A percentile compares a stretch with the other conserved stretches of the same genome.
Conservation (phyloP, 2,113 vertebrate genomes). For the Zosterops lateralis region DNA sequence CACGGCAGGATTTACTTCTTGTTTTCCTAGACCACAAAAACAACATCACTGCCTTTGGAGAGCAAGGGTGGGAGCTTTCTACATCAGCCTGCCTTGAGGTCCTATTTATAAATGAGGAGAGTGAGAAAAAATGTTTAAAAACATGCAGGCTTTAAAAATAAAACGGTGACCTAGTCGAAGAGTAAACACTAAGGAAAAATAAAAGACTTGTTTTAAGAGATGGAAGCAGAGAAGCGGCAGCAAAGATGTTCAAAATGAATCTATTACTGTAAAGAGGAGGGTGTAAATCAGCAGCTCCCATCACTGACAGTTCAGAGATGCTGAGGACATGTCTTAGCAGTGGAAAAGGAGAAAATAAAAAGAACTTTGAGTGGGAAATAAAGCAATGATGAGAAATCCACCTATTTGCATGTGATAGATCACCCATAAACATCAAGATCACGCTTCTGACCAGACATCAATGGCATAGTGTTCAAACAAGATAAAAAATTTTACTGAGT, state of each 20-base stretch:
- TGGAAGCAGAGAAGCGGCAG: neutral
- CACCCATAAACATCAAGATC: neutral
- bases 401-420: neutral
- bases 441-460: neutral
- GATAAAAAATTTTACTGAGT: neutral
- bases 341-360: neutral
- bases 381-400: neutral
- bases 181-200: slow-evolving; percentile 18
- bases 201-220: slow-evolving; percentile 7
- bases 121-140: slow-evolving; percentile 38
- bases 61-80: neutral
- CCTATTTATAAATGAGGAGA: slow-evolving; percentile 35
- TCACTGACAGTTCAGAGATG: neutral
- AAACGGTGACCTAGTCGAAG: slow-evolving; percentile 29
- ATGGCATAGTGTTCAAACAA: neutral
- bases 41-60: neutral
- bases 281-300: neutral
- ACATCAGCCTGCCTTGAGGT: neutral
- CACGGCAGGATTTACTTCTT: neutral
- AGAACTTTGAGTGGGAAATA: neutral
- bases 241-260: neutral
- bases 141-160: slow-evolving; percentile 46
- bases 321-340: neutral
- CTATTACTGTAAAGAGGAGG: neutral
- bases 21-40: neutral